These are phyloP conservation scores for Iselma pallidipennis DNA, from an alignment of 2,888 invertebrate species.

Conservation along the genomic window DNA sequence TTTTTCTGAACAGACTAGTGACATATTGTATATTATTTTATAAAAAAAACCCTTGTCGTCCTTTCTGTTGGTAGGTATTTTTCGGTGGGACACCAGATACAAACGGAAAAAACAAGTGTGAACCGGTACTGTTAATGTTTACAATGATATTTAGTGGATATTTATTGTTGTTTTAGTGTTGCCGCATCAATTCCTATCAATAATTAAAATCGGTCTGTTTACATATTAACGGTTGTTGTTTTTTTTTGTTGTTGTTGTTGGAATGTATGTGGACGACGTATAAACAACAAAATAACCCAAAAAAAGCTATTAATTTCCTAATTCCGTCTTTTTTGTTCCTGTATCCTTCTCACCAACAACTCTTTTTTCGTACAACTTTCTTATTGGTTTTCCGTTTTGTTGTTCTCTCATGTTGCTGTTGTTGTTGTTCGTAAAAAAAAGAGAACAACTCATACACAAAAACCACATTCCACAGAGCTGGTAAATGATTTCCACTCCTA, in stretches of 20 bases:
- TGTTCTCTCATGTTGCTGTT: neutral
- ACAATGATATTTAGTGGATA: neutral
- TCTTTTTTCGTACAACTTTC: neutral
- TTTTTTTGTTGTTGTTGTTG: neutral
- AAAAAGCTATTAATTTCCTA: too few species aligned
- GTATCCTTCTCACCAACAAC: neutral
- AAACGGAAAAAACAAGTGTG: neutral
- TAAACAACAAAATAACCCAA: too few species aligned
- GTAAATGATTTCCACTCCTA: slow-evolving; percentile 24
- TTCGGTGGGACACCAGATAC: neutral
- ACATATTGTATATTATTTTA: too few species aligned
- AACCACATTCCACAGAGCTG: slow-evolving; percentile 24
- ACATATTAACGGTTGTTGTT: neutral
- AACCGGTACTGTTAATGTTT: neutral
- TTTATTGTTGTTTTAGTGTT: too few species aligned
- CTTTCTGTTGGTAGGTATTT: neutral
- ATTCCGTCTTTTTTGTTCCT: too few species aligned
- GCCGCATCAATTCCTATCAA: too few species aligned
- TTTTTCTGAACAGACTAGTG: too few species aligned
- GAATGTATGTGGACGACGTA: too few species aligned
- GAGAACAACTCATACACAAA: slow-evolving; percentile 12
- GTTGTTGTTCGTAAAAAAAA: neutral
- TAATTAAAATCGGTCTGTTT: neutral
- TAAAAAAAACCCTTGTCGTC: too few species aligned
- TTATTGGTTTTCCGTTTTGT: neutral